These are phyloP conservation scores for Rhabdophis nuchalis DNA, from an alignment of 2,797 vertebrate species.

Conservation along the genomic window DNA sequence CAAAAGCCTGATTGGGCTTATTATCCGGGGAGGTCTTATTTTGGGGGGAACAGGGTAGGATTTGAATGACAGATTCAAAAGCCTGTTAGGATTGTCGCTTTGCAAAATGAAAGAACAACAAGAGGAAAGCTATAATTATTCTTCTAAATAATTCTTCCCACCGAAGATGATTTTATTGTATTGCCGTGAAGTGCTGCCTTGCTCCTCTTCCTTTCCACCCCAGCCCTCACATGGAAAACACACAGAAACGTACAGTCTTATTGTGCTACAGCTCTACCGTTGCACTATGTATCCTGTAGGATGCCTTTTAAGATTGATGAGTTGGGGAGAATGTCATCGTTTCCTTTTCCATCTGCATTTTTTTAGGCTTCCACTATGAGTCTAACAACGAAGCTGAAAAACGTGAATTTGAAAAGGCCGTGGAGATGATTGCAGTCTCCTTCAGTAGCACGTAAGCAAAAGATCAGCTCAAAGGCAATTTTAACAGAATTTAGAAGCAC, in stretches of 20 bases:
- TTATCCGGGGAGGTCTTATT: too few relatives aligned
- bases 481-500: too few relatives aligned
- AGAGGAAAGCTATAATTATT: background rate
- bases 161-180: background rate
- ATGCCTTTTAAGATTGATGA: background rate
- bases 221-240: background rate
- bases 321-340: background rate
- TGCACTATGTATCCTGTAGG: background rate
- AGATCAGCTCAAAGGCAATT: background rate
- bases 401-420: slow-evolving; percentile 91
- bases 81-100: background rate
- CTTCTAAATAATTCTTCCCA: background rate
- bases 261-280: background rate
- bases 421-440: slow-evolving; percentile 92
- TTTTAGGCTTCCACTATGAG: slow-evolving; percentile 90
- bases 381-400: slow-evolving; percentile 83
- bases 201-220: background rate
- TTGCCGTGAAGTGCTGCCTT: background rate
- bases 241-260: background rate
- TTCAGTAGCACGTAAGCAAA: slow-evolving; percentile 92
- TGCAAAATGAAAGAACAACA: background rate
- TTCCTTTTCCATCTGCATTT: background rate
- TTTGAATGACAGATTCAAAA: background rate
- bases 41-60: too few relatives aligned
- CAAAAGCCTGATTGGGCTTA: too few relatives aligned